A percentile compares a stretch with the other conserved stretches of the same genome.
phyloP scores from a whole-genome alignment of 1,140 invertebrate species.

The Anoplophora glabripennis region DNA sequence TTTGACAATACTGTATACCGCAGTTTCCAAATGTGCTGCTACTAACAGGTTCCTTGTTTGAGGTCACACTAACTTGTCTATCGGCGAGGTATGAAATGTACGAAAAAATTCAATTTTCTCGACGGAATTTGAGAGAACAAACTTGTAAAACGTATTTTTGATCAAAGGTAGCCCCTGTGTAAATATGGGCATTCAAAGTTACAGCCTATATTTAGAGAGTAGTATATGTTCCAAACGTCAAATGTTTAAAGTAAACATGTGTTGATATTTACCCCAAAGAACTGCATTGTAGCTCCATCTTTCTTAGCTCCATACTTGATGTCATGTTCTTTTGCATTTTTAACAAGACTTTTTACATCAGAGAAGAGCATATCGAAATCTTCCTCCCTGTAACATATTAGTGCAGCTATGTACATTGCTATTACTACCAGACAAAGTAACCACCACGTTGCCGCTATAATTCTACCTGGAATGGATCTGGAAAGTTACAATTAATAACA shows the following conservation, averaged over 20 bases:
- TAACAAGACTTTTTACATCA: constrained; percentile 74
- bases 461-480: constrained; percentile 72
- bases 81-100: no score
- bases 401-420: constrained; percentile 91
- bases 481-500: constrained; percentile 15
- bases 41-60: no score
- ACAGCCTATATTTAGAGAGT: not conserved
- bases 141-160: no score
- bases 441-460: constrained; percentile 84
- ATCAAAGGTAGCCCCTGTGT: not conserved
- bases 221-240: not conserved
- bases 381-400: constrained; percentile 87
- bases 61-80: no score
- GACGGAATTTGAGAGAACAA: not conserved
- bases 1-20: no score
- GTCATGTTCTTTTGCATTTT: constrained; percentile 67
- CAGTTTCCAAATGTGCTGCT: no score
- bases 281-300: constrained; percentile 56
- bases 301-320: constrained; percentile 72
- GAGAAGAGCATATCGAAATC: constrained; percentile 68
- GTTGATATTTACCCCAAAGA: constrained; percentile 59
- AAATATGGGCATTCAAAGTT: not conserved
- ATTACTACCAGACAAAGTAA: constrained; percentile 93
- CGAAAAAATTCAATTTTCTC: no score
- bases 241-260: not conserved